Percentiles rank a stretch among this genome's conserved stretches.
phyloP scores from a whole-genome alignment of 2,797 vertebrate species.

The Anguilla obscura region DNA sequence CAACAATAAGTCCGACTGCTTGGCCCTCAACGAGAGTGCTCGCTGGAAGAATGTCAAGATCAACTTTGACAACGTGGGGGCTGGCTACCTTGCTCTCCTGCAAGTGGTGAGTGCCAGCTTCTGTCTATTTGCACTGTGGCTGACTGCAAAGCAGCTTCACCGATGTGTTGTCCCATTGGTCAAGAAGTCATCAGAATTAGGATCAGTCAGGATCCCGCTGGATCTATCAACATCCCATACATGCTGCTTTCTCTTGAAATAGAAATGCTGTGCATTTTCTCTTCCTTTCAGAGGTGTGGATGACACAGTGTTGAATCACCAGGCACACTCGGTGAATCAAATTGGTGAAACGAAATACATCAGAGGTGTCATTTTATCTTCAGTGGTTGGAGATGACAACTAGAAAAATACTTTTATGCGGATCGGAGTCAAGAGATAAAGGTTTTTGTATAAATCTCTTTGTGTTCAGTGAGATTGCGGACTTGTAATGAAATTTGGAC shows the following conservation, averaged over 20 bases:
- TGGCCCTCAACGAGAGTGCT: conserved; percentile 74
- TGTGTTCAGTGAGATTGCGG: background rate
- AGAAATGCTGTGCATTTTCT: background rate
- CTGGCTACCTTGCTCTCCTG: conserved; percentile 91
- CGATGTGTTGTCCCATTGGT: background rate
- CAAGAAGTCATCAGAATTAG: background rate
- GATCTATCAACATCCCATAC: background rate
- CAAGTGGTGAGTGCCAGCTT: conserved; percentile 86
- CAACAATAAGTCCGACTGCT: conserved; percentile 85
- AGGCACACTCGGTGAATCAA: background rate
- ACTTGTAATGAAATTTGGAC: background rate
- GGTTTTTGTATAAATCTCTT: background rate
- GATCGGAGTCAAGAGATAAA: background rate
- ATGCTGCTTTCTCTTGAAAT: background rate
- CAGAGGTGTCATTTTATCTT: no score
- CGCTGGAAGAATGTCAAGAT: conserved; percentile 98
- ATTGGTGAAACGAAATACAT: background rate
- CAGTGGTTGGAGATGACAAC: background rate
- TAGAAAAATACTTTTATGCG: background rate
- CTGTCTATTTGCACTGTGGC: background rate
- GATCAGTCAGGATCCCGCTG: background rate
- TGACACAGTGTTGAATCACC: background rate
- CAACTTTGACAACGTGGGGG: conserved; percentile 97
- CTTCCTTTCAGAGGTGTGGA: background rate
- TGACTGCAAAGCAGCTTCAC: no score